These are phyloP conservation scores for Halcyon malimbica DNA, from an alignment of 2,113 vertebrate genomes.

Conservation along the genomic window DNA sequence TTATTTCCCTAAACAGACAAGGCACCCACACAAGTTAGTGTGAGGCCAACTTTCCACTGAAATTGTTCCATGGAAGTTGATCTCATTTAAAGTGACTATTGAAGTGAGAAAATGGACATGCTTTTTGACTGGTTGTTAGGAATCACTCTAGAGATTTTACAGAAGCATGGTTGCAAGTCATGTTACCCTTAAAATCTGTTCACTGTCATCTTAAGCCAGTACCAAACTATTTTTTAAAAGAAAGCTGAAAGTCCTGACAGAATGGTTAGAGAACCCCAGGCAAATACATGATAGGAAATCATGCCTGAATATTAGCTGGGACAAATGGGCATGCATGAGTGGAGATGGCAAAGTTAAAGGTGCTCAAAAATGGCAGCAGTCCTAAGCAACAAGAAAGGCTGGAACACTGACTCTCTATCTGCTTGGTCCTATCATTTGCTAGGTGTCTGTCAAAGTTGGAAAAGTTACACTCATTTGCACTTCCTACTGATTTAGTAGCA, in stretches of 20 bases:
- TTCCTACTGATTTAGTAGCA: neutral
- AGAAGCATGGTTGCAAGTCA: neutral
- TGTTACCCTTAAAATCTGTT: neutral
- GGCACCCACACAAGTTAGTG: neutral
- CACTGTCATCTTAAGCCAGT: neutral
- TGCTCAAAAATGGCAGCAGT: neutral
- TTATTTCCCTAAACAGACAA: neutral
- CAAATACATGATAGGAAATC: neutral
- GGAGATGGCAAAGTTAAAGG: neutral
- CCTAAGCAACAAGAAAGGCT: neutral
- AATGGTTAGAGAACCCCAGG: neutral
- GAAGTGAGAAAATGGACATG: neutral
- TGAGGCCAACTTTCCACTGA: neutral
- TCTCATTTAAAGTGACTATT: neutral
- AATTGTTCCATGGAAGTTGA: neutral
- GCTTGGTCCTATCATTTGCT: neutral
- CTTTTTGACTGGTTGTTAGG: neutral
- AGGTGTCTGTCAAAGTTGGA: neutral
- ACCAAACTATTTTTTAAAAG: neutral
- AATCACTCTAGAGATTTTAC: neutral
- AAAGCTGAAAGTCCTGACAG: neutral
- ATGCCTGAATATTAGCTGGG: neutral
- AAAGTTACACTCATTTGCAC: neutral
- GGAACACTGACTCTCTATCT: neutral
- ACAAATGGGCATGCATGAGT: fast-evolving